These are phyloP conservation scores for Cheiracanthium punctorium DNA, from an alignment of 2,888 invertebrate genomes.

Conservation along the genomic window DNA sequence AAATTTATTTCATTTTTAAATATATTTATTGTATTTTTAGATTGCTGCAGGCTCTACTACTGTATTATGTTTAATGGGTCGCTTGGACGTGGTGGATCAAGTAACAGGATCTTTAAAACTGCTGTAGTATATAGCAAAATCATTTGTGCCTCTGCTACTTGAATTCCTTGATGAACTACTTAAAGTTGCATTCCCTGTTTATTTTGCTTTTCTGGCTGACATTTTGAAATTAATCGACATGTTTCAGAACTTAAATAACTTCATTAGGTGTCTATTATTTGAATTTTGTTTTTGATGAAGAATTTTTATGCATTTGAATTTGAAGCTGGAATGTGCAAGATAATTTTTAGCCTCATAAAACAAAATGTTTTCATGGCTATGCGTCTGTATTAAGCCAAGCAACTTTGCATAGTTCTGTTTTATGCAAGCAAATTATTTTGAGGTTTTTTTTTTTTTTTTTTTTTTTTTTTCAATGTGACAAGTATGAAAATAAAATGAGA, in stretches of 20 bases:
- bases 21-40: conserved; percentile 59
- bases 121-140: conserved; percentile 66
- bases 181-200: conserved; percentile 25
- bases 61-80: conserved; percentile 74
- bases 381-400: too few species aligned
- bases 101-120: conserved; percentile 74
- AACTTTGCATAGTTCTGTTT: too few species aligned
- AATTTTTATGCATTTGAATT: too few species aligned
- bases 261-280: not conserved
- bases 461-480: too few species aligned
- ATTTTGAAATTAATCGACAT: not conserved
- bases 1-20: too few species aligned
- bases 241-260: not conserved
- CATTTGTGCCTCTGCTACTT: conserved; percentile 49
- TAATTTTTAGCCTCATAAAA: too few species aligned
- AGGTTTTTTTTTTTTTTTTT: too few species aligned
- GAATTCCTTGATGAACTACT: conserved; percentile 25
- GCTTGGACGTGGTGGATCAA: conserved; percentile 73
- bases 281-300: not conserved
- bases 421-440: too few species aligned
- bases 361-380: too few species aligned
- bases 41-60: conserved; percentile 74
- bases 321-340: too few species aligned
- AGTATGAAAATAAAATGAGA: too few species aligned
- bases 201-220: conserved; percentile 30